Evolutionary conservation across 2,888 invertebrate genomes (phyloP).

Genomic region (Eucera pruinosa): DNA sequence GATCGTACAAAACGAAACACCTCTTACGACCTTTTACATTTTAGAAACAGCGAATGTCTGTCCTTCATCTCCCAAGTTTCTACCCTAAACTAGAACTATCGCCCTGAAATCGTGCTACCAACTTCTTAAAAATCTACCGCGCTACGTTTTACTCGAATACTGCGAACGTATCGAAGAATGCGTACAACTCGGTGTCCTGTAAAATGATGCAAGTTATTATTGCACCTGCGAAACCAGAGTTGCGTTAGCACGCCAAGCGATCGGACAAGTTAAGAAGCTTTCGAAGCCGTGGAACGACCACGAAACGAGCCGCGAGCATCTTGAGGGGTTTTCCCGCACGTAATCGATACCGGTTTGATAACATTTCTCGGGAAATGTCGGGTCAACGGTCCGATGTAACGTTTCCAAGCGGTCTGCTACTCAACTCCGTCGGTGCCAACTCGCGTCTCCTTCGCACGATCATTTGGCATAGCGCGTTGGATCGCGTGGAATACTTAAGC

Average conservation of each 20-base stretch:
- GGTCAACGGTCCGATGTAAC: slow-evolving; percentile 49
- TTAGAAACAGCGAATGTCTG: too few relatives aligned
- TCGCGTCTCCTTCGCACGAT: slow-evolving; percentile 41
- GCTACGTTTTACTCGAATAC: too few relatives aligned
- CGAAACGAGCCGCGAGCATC: slow-evolving; percentile 5
- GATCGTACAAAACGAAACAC: too few relatives aligned
- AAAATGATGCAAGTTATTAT: too few relatives aligned
- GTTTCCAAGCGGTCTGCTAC: slow-evolving; percentile 24
- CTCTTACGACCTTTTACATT: too few relatives aligned
- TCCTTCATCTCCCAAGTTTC: too few relatives aligned
- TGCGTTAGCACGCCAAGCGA: slow-evolving; percentile 10
- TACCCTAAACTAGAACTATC: too few relatives aligned
- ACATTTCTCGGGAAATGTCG: slow-evolving; percentile 43
- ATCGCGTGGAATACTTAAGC: slow-evolving; percentile 43
- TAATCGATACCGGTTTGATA: slow-evolving; percentile 59
- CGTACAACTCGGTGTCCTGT: too few relatives aligned
- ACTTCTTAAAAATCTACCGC: too few relatives aligned
- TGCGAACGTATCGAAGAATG: too few relatives aligned
- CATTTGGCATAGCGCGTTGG: slow-evolving; percentile 57
- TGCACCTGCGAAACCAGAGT: not conserved
- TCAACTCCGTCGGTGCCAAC: slow-evolving; percentile 46
- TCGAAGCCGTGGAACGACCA: slow-evolving; percentile 31
- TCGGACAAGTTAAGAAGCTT: slow-evolving; percentile 16
- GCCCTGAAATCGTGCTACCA: too few relatives aligned
- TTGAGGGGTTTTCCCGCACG: slow-evolving; percentile 22